phyloP scores from a whole-genome alignment of 2,113 vertebrate genomes.

The Gobiocypris rarus region DNA sequence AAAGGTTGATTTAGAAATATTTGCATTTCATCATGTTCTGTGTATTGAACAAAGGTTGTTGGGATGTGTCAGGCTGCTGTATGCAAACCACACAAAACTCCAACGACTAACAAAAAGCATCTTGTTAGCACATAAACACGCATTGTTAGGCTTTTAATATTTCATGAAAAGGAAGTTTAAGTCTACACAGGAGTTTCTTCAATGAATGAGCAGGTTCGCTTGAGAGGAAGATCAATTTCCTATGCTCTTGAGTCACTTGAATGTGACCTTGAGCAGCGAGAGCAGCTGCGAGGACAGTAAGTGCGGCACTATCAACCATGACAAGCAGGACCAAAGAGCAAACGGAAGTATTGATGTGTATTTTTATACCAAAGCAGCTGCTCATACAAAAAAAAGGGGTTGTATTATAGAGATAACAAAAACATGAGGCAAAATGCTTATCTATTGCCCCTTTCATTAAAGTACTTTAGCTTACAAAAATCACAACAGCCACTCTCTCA shows the following conservation, averaged over 20 bases:
- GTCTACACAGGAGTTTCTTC: not conserved
- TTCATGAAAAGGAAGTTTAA: not conserved
- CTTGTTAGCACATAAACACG: not conserved
- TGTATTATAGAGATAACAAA: slow-evolving; percentile 31
- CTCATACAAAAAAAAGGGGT: not conserved
- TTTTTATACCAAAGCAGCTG: slow-evolving; percentile 39
- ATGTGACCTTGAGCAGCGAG: slow-evolving; percentile 30
- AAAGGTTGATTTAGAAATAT: slow-evolving; percentile 10
- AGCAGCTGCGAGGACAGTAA: slow-evolving; percentile 30
- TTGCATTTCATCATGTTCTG: slow-evolving; percentile 26
- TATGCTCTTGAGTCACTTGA: not conserved
- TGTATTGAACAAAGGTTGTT: slow-evolving; percentile 12
- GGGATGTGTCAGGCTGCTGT: not conserved
- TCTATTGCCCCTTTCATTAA: slow-evolving; percentile 6
- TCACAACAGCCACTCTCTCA: not conserved
- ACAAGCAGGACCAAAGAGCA: slow-evolving; percentile 16
- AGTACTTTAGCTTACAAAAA: slow-evolving; percentile 12
- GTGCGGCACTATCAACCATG: slow-evolving; percentile 27
- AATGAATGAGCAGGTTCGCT: not conserved
- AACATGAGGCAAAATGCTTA: slow-evolving; percentile 20
- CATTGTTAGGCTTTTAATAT: not conserved
- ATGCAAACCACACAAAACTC: not conserved
- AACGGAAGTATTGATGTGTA: slow-evolving; percentile 40
- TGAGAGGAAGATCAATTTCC: not conserved
- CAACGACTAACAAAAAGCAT: not conserved